Evolutionary conservation across 2,888 invertebrate genomes (phyloP).

Genomic region (Hydroisotoma schaefferi): DNA sequence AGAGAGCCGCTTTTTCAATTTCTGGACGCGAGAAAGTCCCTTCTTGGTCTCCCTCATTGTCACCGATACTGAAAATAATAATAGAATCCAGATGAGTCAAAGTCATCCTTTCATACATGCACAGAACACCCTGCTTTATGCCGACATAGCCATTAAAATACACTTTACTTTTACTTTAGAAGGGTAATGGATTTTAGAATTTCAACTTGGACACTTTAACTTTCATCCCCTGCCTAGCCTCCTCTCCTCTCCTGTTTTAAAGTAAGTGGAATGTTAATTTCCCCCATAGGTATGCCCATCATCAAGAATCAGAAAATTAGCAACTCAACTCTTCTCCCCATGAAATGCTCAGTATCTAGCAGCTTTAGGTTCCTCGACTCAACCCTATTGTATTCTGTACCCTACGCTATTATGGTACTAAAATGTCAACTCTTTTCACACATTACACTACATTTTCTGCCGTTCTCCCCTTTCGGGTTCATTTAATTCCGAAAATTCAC

Average conservation of each 20-base stretch:
- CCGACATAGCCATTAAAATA: too few relatives aligned
- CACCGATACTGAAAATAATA: constrained; percentile 58
- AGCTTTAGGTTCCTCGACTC: neutral
- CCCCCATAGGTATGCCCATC: constrained; percentile 11
- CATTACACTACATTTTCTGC: constrained; percentile 8
- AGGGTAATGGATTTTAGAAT: neutral
- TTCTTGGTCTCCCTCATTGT: constrained; percentile 90
- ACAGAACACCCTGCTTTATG: neutral
- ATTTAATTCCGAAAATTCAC: neutral
- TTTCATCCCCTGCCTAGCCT: neutral
- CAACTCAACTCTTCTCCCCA: constrained; percentile 9
- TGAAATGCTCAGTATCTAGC: constrained; percentile 9
- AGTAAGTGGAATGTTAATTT: constrained; percentile 20
- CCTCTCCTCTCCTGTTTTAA: too few relatives aligned
- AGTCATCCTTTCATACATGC: neutral
- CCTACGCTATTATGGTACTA: too few relatives aligned
- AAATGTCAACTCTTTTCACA: constrained; percentile 16
- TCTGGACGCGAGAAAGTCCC: constrained; percentile 86
- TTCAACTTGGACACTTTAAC: neutral
- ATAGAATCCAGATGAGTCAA: constrained; percentile 35
- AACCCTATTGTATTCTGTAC: too few relatives aligned
- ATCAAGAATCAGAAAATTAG: constrained; percentile 9
- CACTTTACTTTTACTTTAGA: neutral
- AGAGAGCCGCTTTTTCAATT: constrained; percentile 89
- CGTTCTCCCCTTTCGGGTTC: constrained; percentile 1